Percentiles rank a stretch among this genome's conserved stretches.
Conservation (phyloP, 2,797 vertebrate genomes). For the Coluber constrictor region DNA sequence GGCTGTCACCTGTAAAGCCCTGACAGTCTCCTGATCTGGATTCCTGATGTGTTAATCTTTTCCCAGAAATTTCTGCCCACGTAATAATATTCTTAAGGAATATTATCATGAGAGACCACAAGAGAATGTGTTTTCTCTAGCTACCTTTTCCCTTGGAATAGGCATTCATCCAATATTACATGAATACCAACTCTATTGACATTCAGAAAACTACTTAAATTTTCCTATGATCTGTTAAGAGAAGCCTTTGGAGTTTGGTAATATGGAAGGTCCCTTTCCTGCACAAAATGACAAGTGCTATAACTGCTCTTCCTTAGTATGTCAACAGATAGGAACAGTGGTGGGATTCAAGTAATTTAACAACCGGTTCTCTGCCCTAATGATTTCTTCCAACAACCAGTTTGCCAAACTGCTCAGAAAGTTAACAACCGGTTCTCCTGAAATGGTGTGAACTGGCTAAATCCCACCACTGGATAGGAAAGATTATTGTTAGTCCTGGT, state of each 20-base stretch:
- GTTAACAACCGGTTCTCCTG: too few relatives aligned
- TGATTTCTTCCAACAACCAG: too few relatives aligned
- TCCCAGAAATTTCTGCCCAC: neutral
- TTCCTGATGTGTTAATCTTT: neutral
- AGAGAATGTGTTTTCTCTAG: neutral
- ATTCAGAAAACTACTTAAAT: neutral
- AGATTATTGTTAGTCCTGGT: neutral
- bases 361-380: too few relatives aligned
- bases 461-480: neutral
- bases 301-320: neutral
- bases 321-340: neutral
- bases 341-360: too few relatives aligned
- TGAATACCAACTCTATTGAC: neutral
- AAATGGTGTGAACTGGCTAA: too few relatives aligned
- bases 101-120: neutral
- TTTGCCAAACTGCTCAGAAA: too few relatives aligned
- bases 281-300: neutral
- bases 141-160: neutral
- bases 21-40: neutral
- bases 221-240: neutral
- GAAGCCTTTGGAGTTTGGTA: neutral
- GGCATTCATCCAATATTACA: neutral
- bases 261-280: neutral
- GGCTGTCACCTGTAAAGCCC: neutral
- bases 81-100: neutral